These are phyloP conservation scores for Poecilobothrus nobilitatus DNA, from an alignment of 2,888 invertebrate genomes.

Conservation along the genomic window DNA sequence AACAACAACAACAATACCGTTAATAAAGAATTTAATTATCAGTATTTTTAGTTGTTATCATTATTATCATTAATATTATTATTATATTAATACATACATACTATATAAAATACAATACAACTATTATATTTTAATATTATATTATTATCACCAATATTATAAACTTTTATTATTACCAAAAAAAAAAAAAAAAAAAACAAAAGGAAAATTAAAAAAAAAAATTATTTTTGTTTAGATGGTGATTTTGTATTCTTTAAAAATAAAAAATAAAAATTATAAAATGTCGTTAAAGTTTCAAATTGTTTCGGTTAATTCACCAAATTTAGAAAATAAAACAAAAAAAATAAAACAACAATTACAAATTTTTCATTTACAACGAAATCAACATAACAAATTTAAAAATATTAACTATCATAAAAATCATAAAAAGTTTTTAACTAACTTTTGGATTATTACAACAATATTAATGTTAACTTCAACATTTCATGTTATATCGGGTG, in stretches of 20 bases:
- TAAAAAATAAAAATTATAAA: no score
- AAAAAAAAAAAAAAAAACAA: neutral
- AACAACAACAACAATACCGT: no score
- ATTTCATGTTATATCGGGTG: constrained; percentile 23
- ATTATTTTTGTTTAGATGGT: neutral
- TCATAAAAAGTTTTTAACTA: neutral
- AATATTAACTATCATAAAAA: neutral
- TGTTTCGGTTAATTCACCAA: neutral
- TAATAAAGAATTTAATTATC: no score
- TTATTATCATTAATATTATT: no score
- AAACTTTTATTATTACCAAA: neutral
- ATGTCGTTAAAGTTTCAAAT: constrained; percentile 3
- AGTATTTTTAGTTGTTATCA: no score
- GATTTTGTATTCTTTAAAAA: neutral
- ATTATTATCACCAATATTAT: no score
- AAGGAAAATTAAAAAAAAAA: neutral
- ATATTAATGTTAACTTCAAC: neutral
- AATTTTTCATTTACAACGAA: neutral
- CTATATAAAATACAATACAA: no score
- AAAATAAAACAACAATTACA: neutral
- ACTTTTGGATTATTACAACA: constrained; percentile 1
- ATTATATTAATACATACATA: no score
- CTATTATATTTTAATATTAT: no score
- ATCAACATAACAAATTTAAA: neutral
- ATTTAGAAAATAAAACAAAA: neutral